Evolutionary conservation across 2,888 invertebrate species (phyloP).

Genomic region (Poecilobothrus nobilitatus): DNA sequence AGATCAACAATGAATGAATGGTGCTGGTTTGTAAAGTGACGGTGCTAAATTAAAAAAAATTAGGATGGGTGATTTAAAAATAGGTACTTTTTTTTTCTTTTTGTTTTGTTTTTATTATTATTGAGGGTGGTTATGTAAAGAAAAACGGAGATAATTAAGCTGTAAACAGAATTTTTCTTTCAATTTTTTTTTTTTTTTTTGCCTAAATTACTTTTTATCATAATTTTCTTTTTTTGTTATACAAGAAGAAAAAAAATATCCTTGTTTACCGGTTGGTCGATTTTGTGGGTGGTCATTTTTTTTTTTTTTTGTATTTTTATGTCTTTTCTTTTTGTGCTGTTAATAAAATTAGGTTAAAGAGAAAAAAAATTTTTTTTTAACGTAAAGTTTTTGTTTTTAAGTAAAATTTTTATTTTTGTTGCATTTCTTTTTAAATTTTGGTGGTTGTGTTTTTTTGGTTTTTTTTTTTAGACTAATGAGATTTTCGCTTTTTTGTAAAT

Average conservation of each 20-base stretch:
- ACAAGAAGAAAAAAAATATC: neutral
- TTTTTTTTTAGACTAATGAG: neutral
- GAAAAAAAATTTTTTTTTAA: neutral
- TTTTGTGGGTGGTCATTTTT: neutral
- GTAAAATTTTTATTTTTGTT: neutral
- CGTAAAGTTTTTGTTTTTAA: no score
- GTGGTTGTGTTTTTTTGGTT: neutral
- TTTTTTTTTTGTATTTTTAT: neutral
- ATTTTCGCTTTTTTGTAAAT: neutral
- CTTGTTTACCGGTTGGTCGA: slow-evolving; percentile 4
- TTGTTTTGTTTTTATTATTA: no score
- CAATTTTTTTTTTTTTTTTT: neutral
- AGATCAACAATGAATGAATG: no score
- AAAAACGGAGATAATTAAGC: neutral
- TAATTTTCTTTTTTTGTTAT: neutral
- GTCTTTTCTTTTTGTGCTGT: neutral
- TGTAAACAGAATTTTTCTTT: neutral
- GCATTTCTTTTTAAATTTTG: neutral
- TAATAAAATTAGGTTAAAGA: neutral
- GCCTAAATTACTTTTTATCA: neutral
- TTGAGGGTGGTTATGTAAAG: no score
- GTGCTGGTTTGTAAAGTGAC: no score
- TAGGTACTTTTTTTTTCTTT: no score
- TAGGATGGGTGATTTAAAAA: no score
- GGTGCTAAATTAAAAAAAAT: no score